Percentiles rank a stretch among this genome's conserved stretches.
These are phyloP conservation scores for Sitta europaea DNA, from an alignment of 2,113 vertebrate genomes.

Conservation along the genomic window DNA sequence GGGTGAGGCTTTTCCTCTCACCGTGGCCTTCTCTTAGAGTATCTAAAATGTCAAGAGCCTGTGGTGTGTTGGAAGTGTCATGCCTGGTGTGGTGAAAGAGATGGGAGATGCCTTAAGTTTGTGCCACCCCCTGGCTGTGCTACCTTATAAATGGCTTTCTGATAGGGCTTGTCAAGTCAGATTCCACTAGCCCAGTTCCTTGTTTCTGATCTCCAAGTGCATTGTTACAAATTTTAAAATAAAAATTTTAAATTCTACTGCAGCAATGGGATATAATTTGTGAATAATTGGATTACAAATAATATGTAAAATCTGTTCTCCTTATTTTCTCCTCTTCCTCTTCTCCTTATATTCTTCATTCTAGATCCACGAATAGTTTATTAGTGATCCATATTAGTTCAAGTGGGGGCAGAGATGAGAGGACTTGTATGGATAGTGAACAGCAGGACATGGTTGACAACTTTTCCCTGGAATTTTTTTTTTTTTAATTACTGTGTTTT, in stretches of 20 bases:
- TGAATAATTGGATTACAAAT: not conserved
- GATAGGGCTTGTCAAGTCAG: not conserved
- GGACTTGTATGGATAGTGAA: not conserved
- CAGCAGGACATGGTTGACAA: not conserved
- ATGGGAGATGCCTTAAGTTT: not conserved
- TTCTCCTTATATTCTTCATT: not conserved
- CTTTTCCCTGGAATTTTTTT: not conserved
- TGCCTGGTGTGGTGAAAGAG: not conserved
- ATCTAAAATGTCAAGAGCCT: not conserved
- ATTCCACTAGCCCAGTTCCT: not conserved
- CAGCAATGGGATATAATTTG: not conserved
- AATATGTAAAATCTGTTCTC: not conserved
- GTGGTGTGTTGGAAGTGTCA: not conserved
- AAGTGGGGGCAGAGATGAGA: not conserved
- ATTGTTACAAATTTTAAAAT: not conserved
- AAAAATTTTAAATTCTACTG: not conserved
- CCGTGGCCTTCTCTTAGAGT: not conserved
- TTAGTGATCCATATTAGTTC: not conserved
- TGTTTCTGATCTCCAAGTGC: not conserved
- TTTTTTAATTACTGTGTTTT: not conserved
- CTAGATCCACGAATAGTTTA: not conserved
- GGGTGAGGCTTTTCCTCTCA: not conserved
- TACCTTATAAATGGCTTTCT: not conserved
- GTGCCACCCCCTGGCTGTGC: not conserved
- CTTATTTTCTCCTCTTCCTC: not conserved